phyloP scores from a whole-genome alignment of 2,113 vertebrate genomes.

The Cyanoliseus patagonus region DNA sequence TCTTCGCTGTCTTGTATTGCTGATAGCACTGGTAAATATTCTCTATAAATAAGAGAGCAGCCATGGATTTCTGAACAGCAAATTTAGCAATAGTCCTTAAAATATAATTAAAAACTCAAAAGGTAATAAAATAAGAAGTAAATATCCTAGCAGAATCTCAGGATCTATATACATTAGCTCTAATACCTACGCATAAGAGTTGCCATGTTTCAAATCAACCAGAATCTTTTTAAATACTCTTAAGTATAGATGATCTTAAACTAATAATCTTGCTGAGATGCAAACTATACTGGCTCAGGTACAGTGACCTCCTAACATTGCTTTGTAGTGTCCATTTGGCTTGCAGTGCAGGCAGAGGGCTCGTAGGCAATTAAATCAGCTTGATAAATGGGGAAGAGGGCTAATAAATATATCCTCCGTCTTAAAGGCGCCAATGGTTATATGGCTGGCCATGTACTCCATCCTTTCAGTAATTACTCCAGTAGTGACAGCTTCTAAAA shows the following conservation, averaged over 20 bases:
- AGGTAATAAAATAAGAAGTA: background rate
- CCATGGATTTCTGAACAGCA: background rate
- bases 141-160: background rate
- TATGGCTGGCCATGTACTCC: background rate
- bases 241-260: background rate
- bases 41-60: background rate
- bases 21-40: background rate
- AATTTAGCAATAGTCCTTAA: background rate
- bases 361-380: background rate
- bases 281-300: background rate
- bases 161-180: background rate
- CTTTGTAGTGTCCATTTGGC: background rate
- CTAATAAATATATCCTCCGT: background rate
- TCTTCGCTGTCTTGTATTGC: background rate
- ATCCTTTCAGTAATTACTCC: background rate
- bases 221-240: background rate
- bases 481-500: background rate
- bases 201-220: background rate
- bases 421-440: background rate
- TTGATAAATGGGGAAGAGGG: background rate
- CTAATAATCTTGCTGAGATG: background rate
- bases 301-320: background rate
- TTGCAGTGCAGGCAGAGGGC: background rate
- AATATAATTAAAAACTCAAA: background rate
- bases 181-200: background rate